Percentiles rank a stretch among this genome's conserved stretches.
Evolutionary conservation across 2,888 invertebrate genomes (phyloP).

Genomic region (Phengaris alcon): DNA sequence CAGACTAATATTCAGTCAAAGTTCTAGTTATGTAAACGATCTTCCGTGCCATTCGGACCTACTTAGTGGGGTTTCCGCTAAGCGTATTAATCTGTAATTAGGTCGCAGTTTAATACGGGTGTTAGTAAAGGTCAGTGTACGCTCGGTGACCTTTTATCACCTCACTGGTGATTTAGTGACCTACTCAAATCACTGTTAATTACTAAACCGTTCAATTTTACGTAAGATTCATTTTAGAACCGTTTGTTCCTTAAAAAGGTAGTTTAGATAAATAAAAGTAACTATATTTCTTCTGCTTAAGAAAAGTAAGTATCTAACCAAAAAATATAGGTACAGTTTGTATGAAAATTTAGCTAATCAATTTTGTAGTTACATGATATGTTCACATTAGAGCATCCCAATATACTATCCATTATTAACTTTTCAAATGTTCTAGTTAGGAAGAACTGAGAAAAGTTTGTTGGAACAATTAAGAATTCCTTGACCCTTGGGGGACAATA

Average conservation of each 20-base stretch:
- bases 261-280: too few relatives aligned
- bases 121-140: conserved; percentile 70
- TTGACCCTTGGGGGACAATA: conserved; percentile 63
- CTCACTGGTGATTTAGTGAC: conserved; percentile 21
- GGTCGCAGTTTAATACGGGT: conserved; percentile 72
- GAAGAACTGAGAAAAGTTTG: conserved; percentile 38
- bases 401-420: background rate
- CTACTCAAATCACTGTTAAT: conserved; percentile 14
- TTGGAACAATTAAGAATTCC: conserved; percentile 57
- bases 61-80: conserved; percentile 78
- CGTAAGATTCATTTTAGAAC: too few relatives aligned
- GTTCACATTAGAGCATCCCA: background rate
- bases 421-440: background rate
- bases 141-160: conserved; percentile 38
- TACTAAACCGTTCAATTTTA: background rate
- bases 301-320: too few relatives aligned
- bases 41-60: conserved; percentile 70
- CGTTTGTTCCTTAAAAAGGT: too few relatives aligned
- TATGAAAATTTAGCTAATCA: background rate
- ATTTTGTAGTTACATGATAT: background rate
- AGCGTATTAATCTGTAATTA: conserved; percentile 78
- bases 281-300: too few relatives aligned
- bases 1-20: too few relatives aligned
- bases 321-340: background rate
- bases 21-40: conserved; percentile 51